Base-by-base conservation (phyloP, 2,797 vertebrate species). In the Lerista edwardsae region DNA sequence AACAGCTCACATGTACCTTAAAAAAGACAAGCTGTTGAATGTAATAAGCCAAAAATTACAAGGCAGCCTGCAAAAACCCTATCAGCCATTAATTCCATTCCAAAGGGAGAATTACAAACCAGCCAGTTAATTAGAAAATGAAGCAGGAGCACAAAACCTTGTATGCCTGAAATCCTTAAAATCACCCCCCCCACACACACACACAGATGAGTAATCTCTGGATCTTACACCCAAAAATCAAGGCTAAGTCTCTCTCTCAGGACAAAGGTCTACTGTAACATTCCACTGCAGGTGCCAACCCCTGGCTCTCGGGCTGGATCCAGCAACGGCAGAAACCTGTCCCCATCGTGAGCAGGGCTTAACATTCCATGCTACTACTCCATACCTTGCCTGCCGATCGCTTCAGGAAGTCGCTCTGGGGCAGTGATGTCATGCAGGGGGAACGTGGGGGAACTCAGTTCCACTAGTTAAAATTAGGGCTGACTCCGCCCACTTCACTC, bases 1-100 rank as follows among this genome's bases (percentile, higher is more conserved):
- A 90, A 86, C 55, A 89, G 77, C 27, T 89, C 64, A 41, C 84
- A 86, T 75, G 85, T 88, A 72, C 86, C 87, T 86, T 89, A 88
- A 61, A 92, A 87, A 76, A 88, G 65, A 77, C 80, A 86, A 81
- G 47, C 44, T 84, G n/a, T 78, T 85, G 90, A 91, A 88, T 69
- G 71, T 67, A 87, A 85, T 82, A 90, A 86, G 87, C 78, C 61
- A 82, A 47, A 12, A 80, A 14, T 80, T 86, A 75, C 64, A 27
- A 21, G 90, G 65, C 29, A 72, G 81, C 25, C 65, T 31, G 72
- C 39, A 78, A 80, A 85, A 55, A 84, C 76, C 59, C 86, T 65
- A 81, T 86, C 27, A 27, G n/a, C 23, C 88, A 90, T 88, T 90
- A 80, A 85, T 55, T 55, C 11, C 51, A 55, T 55, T 55, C 14